Conservation (phyloP, 2,113 vertebrate genomes). For the Aphyosemion australe region DNA sequence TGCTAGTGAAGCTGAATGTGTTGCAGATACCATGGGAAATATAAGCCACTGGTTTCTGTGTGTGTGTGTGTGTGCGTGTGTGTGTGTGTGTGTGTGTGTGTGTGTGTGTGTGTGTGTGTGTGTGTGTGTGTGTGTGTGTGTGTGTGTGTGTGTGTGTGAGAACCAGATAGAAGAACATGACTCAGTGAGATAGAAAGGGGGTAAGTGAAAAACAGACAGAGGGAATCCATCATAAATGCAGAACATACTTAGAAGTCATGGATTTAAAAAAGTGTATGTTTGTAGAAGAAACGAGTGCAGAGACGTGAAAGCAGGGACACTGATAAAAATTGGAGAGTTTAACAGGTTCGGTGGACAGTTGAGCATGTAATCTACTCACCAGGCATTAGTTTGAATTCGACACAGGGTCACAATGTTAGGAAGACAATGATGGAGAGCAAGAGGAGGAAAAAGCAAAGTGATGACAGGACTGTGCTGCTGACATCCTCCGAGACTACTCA, state of each 20-base stretch:
- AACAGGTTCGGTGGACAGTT: slow-evolving; percentile 11
- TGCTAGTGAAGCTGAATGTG: slow-evolving; percentile 62
- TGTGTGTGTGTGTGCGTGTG: slow-evolving; percentile 24
- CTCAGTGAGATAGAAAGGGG: slow-evolving; percentile 40
- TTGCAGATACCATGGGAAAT: slow-evolving; percentile 69
- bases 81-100: neutral
- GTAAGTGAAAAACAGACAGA: slow-evolving; percentile 40
- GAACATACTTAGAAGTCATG: slow-evolving; percentile 26
- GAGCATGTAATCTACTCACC: slow-evolving; percentile 23
- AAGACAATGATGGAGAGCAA: slow-evolving; percentile 12
- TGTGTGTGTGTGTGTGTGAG: neutral
- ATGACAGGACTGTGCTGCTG: slow-evolving; percentile 44
- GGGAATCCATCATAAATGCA: slow-evolving; percentile 28
- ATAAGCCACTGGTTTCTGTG: slow-evolving; percentile 55
- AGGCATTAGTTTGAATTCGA: slow-evolving; percentile 44
- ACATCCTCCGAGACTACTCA: slow-evolving; percentile 56
- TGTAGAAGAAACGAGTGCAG: slow-evolving; percentile 15
- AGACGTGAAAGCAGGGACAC: slow-evolving; percentile 10
- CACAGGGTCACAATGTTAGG: slow-evolving; percentile 40
- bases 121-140: slow-evolving; percentile 1
- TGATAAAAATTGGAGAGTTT: slow-evolving; percentile 18
- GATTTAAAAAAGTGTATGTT: slow-evolving; percentile 19
- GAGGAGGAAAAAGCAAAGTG: slow-evolving; percentile 19
- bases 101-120: neutral
- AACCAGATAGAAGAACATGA: slow-evolving; percentile 31